Percentiles rank a stretch among this genome's conserved stretches.
Evolutionary conservation across 92 coral and sea anemone species (phyloP).

Genomic region (Ricordea florida): DNA sequence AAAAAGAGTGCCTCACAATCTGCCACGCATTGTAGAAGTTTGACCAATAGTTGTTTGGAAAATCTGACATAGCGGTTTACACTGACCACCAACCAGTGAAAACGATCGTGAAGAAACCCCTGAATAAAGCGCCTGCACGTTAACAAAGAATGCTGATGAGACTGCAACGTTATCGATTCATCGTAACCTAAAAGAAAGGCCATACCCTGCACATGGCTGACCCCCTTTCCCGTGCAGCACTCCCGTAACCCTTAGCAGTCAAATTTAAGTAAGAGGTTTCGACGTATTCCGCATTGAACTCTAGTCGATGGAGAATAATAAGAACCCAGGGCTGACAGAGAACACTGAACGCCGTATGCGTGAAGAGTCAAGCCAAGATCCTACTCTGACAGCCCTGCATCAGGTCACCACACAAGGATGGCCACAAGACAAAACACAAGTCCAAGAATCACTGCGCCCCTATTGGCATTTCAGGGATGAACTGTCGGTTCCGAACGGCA

Average conservation of each 20-base stretch:
- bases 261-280: conserved; percentile 31
- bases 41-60: conserved; percentile 51
- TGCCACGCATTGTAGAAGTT: conserved; percentile 44
- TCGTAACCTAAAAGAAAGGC: conserved; percentile 16
- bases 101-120: conserved; percentile 46
- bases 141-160: conserved; percentile 57
- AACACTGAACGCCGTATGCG: conserved; percentile 27
- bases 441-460: conserved; percentile 1
- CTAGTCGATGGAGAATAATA: background rate
- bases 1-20: conserved; percentile 58
- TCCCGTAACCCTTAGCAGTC: conserved; percentile 44
- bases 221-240: conserved; percentile 56
- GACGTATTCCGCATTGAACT: conserved; percentile 29
- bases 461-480: conserved; percentile 43
- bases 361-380: conserved; percentile 38
- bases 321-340: conserved; percentile 37
- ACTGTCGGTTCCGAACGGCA: conserved; percentile 23
- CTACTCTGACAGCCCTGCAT: conserved; percentile 13
- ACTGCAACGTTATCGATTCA: conserved; percentile 35
- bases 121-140: conserved; percentile 52
- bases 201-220: conserved; percentile 50
- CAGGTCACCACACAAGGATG: conserved; percentile 7
- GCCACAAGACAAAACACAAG: conserved; percentile 32
- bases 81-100: conserved; percentile 46
- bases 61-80: conserved; percentile 50